Evolutionary conservation across 2,113 vertebrate species (phyloP), one percentile per base, ranked within the genome.

Genomic region (Lasiurus borealis): DNA sequence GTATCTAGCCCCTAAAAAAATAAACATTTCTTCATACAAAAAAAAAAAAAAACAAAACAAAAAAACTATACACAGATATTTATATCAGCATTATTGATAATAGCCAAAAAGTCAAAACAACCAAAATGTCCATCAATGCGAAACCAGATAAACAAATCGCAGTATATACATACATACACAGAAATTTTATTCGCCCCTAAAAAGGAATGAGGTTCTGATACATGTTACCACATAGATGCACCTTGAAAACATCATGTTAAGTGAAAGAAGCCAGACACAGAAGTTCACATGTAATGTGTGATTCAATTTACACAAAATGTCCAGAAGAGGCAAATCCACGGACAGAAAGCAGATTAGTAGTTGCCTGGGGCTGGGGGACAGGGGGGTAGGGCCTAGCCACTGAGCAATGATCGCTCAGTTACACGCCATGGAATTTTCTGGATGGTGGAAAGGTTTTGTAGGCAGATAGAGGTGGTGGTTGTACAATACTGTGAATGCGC

Each of bases 401-500:
- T 81, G 27, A 27, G 31, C 15, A 72, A 34, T 16, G 31, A 80
- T 29, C 57, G n/a, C 34, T 78, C 34, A 72, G 1, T 54, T 85
- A 85, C 54, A 76, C 2, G 4, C 46, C 19, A 54, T 6, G 77
- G 25, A 77, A 76, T 18, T 82, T 83, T 64, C 4, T 34, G 69
- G 34, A 36, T 77, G 10, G 88, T 66, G 29, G 84, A 84, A 88
- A 93, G 57, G 19, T 54, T 90, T 50, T 82, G n/a, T 44, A 90
- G 73, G 50, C 69, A 90, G 77, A 73, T 62, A 75, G 68, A 85
- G 27, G 36, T 78, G 36, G 62, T 36, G 8, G 8, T 34, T 73
- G 13, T 36, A 87, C 57, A 75, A 36, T 19, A 75, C 0, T 91
- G 14, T 91, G 14, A 88, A 68, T 68, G 68, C 76, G 82, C 36